Evolutionary conservation across 2,797 vertebrate species (phyloP), one percentile per base, ranked within the genome.

Genomic region (Coregonus suidteri): DNA sequence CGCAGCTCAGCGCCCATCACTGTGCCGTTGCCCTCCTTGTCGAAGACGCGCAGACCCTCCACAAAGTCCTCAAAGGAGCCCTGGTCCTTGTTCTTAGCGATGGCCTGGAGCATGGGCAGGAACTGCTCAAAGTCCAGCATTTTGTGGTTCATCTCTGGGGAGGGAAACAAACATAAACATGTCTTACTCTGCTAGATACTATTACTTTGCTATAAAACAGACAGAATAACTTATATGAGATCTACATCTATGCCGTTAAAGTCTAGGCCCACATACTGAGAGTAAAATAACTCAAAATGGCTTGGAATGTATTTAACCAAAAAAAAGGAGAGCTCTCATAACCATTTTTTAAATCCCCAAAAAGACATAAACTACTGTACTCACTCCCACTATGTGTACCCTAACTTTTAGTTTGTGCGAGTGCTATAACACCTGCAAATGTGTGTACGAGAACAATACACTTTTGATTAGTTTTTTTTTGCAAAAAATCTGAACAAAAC

Each of bases 1-100:
- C 97, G 96, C 41, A 98, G 91, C 87, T 98, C 96, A 0, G 97
- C 96, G 1, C 96, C 97, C 96, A 98, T 98, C 83, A 98, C 96
- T 0, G 96, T 97, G 77, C 97, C 97, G 0, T 98, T 98, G 77
- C 96, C 97, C 86, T 98, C 97, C 82, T 97, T 98, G 93, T 98
- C 97, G 64, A 98, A 98, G 18, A 98, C 97, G 34, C 95, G 90
- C 78, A 98, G 91, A 6, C 97, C 97, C 86, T 98, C 97, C 0
- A 97, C 95, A 1, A 97, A 97, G 54, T 98, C 97, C 79, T 98
- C 97, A 14, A 95, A 96, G 15, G 95, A 96, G 25, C 96, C 96
- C 89, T 97, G 96, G 86, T 98, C 97, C 91, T 96, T 97, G 93
- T 97, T 97, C 93, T 98, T 98, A 54, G 95, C 95, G 11, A 98